Conservation (phyloP, 2,797 vertebrate genomes). For the Streptopelia turtur region DNA sequence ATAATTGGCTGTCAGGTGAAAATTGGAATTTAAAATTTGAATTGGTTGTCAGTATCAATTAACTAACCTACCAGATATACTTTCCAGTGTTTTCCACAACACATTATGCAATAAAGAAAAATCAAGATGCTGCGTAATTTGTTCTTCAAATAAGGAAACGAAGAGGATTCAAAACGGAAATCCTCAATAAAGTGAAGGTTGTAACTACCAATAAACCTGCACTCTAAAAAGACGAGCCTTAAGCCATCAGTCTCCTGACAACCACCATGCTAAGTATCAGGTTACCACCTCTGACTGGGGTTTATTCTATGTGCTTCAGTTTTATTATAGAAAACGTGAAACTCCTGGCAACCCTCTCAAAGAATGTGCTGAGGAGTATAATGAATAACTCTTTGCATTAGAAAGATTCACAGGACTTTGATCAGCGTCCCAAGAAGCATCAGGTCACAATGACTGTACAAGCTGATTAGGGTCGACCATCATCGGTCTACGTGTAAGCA, state of each 20-base stretch:
- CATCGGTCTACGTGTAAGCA: background rate
- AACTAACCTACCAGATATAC: constrained; percentile 13
- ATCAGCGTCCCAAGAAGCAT: constrained; percentile 67
- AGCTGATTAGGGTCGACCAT: constrained; percentile 54
- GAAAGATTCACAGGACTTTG: constrained; percentile 70
- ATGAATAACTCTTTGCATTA: constrained; percentile 69
- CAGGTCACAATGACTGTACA: constrained; percentile 67
- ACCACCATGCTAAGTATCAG: background rate
- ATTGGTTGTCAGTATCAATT: constrained; percentile 3
- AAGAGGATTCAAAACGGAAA: background rate
- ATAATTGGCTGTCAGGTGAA: background rate
- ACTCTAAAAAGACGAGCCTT: background rate
- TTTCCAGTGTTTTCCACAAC: background rate
- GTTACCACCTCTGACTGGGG: background rate
- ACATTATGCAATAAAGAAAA: background rate
- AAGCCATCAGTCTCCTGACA: background rate
- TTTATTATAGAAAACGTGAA: constrained; percentile 51
- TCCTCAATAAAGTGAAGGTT: background rate
- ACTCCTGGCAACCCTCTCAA: constrained; percentile 57
- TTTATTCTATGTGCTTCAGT: constrained; percentile 5
- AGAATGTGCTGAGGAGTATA: constrained; percentile 63
- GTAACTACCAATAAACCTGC: background rate
- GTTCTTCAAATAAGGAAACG: background rate
- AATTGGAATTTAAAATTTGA: constrained; percentile 22
- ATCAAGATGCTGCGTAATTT: background rate